These are phyloP conservation scores for Triplophysa yarkandensis DNA, from an alignment of 2,797 vertebrate species.

Conservation along the genomic window DNA sequence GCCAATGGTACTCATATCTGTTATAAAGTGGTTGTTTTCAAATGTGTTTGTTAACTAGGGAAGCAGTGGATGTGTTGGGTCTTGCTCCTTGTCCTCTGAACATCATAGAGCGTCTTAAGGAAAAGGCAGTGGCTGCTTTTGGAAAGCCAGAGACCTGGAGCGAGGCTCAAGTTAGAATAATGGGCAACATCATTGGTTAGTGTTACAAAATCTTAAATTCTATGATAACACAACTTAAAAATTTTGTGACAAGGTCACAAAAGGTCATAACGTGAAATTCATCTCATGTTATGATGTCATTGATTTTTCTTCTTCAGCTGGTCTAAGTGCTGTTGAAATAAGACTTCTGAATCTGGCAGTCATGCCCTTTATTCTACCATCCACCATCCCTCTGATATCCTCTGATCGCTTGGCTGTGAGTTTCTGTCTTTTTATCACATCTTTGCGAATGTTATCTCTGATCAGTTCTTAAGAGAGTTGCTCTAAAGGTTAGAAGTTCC, in stretches of 20 bases:
- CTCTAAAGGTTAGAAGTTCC: background rate
- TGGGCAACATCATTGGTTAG: constrained; percentile 71
- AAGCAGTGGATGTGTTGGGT: constrained; percentile 66
- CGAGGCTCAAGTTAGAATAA: constrained; percentile 58
- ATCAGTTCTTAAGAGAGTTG: background rate
- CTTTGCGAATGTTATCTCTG: background rate
- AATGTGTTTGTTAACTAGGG: constrained; percentile 60
- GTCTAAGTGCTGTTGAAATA: constrained; percentile 62
- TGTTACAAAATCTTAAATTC: background rate
- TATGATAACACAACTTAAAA: too few relatives aligned
- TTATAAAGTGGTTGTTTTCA: background rate
- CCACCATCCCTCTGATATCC: constrained; percentile 63
- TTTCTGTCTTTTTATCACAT: background rate
- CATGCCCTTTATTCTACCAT: constrained; percentile 60
- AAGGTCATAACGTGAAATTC: background rate
- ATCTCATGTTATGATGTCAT: background rate
- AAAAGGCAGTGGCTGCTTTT: constrained; percentile 57
- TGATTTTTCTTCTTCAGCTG: constrained; percentile 62
- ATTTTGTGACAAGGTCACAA: too few relatives aligned
- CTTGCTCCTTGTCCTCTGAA: constrained; percentile 56
- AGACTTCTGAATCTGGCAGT: constrained; percentile 58
- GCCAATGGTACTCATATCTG: background rate
- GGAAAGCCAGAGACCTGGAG: constrained; percentile 64
- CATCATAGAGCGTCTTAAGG: constrained; percentile 57
- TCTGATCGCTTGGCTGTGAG: constrained; percentile 66